Evolutionary conservation across 2,113 vertebrate species (phyloP), one percentile per base, ranked within the genome.

Genomic region (Fulmarus glacialis): DNA sequence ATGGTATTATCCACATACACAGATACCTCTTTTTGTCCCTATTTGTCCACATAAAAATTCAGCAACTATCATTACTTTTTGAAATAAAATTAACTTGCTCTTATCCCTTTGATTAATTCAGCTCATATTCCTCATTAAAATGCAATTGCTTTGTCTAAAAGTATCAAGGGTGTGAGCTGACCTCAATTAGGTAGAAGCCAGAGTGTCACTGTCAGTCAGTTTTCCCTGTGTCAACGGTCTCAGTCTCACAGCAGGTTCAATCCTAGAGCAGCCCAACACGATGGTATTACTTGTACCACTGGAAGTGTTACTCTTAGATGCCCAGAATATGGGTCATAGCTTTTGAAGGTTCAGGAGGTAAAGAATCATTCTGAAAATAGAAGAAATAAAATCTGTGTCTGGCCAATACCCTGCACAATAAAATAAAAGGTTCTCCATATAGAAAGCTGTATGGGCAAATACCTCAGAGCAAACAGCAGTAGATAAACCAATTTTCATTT

Each of bases 81-180:
- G 21, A 94, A 94, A 84, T 34, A 74, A 89, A 75, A 87, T 60
- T 52, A 56, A 29, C 40, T 48, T 63, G 10, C 14, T 88, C 21
- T 80, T 91, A 71, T 56, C 16, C 15, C 9, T 93, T 90, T 30
- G 8, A 71, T 74, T 91, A 91, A 90, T 79, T 82, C 55, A 85
- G 8, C 23, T 89, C 40, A 60, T 24, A 90, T 45, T 72, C 23
- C n/a, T 70, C 43, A 72, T 43, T 84, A 56, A 74, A 67, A 42
- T 68, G 56, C 20, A 94, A 85, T 45, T 85, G 3, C 23, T 82
- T 68, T 79, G 7, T 80, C 64, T 90, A 22, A 80, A 78, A 90
- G 5, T 52, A 60, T 34, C 32, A 79, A 52, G 56, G 24, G 10
- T 62, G 36, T 68, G 81, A 89, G 34, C 52, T 85, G 81, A 68